These are phyloP conservation scores for Rutpela maculata DNA, from an alignment of 2,888 invertebrate species.

Conservation along the genomic window DNA sequence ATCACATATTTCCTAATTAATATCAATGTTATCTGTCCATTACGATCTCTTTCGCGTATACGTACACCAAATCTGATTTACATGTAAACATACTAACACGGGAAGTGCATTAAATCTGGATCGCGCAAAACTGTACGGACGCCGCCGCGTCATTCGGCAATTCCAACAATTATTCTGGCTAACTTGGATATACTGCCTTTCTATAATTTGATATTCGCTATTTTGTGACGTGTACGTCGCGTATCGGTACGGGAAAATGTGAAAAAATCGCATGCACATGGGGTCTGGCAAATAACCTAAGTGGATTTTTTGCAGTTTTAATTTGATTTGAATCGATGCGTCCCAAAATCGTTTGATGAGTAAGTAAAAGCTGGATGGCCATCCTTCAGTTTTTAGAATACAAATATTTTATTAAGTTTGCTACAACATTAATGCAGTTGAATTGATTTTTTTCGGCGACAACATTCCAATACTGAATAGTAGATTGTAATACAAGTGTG, in stretches of 20 bases:
- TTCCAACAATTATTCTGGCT: neutral
- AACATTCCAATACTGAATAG: too few species aligned
- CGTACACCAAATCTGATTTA: conserved; percentile 23
- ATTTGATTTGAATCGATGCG: conserved; percentile 4
- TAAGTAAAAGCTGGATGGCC: too few species aligned
- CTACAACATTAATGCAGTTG: too few species aligned
- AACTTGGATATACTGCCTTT: conserved; percentile 24
- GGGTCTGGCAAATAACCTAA: neutral
- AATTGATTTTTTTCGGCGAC: too few species aligned
- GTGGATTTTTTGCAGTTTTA: neutral
- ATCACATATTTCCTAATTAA: conserved; percentile 24
- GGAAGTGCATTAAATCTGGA: conserved; percentile 39
- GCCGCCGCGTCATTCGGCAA: neutral
- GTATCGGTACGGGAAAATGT: neutral
- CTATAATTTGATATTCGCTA: conserved; percentile 14
- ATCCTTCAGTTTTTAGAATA: too few species aligned
- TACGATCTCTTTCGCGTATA: conserved; percentile 24
- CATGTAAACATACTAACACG: conserved; percentile 36
- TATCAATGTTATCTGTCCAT: conserved; percentile 29
- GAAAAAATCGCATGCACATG: conserved; percentile 4
- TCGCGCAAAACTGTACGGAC: conserved; percentile 25
- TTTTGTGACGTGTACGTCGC: conserved; percentile 7
- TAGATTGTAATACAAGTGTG: too few species aligned
- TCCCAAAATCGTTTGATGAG: conserved; percentile 14
- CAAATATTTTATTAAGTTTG: too few species aligned